These are phyloP conservation scores for Achroia grisella DNA, from an alignment of 1,140 invertebrate species.

Conservation along the genomic window DNA sequence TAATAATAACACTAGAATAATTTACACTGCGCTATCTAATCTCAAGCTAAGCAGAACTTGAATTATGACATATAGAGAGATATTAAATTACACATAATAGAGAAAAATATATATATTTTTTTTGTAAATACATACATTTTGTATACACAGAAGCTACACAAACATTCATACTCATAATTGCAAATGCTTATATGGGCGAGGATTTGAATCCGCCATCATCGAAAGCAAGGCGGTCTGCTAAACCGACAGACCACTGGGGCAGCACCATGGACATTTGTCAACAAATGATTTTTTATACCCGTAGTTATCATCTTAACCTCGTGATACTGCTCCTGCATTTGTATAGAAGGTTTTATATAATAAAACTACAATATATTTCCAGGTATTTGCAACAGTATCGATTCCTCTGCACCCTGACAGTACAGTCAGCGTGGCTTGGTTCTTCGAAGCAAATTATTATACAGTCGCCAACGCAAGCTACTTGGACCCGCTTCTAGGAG, in stretches of 20 bases:
- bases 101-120: no score
- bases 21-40: no score
- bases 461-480: constrained; percentile 54
- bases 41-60: no score
- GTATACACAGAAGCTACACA: not conserved
- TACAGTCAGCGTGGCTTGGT: constrained; percentile 59
- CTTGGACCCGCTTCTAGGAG: constrained; percentile 53
- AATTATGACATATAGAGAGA: no score
- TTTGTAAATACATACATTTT: no score
- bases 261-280: not conserved
- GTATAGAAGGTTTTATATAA: no score
- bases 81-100: no score
- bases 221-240: no score
- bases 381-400: constrained; percentile 61
- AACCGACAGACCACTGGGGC: not conserved
- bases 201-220: not conserved
- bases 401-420: constrained; percentile 46
- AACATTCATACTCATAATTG: no score
- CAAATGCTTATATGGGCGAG: not conserved
- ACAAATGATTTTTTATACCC: not conserved
- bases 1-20: no score
- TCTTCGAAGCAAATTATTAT: constrained; percentile 67
- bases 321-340: not conserved
- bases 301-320: not conserved
- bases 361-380: no score